phyloP scores from a whole-genome alignment of 2,888 invertebrate genomes.

The Rhingia campestris region DNA sequence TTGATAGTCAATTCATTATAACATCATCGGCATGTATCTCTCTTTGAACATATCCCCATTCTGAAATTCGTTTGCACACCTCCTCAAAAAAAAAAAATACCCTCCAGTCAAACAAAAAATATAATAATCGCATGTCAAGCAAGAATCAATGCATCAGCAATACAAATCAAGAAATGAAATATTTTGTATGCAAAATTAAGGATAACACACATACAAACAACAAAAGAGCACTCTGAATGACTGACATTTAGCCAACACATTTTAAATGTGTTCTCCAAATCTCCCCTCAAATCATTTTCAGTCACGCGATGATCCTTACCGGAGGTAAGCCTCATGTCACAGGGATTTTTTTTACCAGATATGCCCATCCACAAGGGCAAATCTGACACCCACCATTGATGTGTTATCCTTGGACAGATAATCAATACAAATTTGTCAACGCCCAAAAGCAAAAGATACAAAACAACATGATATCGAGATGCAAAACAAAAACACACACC shows the following conservation, averaged over 20 bases:
- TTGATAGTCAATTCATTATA: conserved; percentile 50
- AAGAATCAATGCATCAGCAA: conserved; percentile 55
- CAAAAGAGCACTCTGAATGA: conserved; percentile 35
- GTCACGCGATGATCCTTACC: conserved; percentile 64
- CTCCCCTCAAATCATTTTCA: conserved; percentile 27
- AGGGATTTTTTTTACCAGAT: conserved; percentile 39
- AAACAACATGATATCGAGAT: not conserved
- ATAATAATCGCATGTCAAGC: conserved; percentile 63
- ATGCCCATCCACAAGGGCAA: conserved; percentile 38
- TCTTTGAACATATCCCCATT: not conserved
- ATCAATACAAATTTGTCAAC: conserved; percentile 57
- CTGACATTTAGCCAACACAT: conserved; percentile 70
- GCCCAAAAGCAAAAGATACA: not conserved
- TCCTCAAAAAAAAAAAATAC: conserved; percentile 4
- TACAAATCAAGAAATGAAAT: conserved; percentile 19
- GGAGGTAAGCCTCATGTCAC: not conserved
- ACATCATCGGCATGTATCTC: not conserved
- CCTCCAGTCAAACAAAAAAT: conserved; percentile 20
- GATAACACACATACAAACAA: conserved; percentile 52
- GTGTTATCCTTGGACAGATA: conserved; percentile 54
- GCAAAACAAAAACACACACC: not conserved
- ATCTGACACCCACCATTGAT: conserved; percentile 46
- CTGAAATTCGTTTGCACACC: conserved; percentile 24
- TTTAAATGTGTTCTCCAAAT: conserved; percentile 44
- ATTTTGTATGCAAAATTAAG: conserved; percentile 56